Percentiles rank a stretch among this genome's conserved stretches.
These are phyloP conservation scores for Drosophila quinaria DNA, from an alignment of 2,888 invertebrate species.

Conservation along the genomic window DNA sequence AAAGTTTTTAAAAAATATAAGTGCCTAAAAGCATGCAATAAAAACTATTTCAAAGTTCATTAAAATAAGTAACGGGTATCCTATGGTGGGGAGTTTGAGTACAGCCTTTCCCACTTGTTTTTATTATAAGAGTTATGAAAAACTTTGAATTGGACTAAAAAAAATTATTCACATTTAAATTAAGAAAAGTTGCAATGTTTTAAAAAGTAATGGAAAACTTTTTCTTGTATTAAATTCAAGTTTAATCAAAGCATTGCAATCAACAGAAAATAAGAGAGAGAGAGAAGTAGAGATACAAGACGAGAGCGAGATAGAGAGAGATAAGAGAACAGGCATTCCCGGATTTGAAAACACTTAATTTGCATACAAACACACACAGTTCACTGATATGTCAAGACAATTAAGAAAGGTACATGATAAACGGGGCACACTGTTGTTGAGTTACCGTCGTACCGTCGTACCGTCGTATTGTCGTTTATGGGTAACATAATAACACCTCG, in stretches of 20 bases:
- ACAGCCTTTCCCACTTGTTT: no score
- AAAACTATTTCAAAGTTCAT: no score
- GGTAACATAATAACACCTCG: not conserved
- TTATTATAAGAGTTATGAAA: no score
- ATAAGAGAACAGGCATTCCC: conserved; percentile 19
- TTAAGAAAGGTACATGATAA: conserved; percentile 38
- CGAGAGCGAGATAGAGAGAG: not conserved
- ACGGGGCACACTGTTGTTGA: not conserved
- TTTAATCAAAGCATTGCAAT: not conserved
- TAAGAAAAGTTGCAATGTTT: no score
- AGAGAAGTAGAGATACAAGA: not conserved
- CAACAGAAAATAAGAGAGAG: not conserved
- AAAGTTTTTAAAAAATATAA: no score
- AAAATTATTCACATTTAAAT: no score
- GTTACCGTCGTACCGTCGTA: not conserved
- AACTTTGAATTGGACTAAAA: no score
- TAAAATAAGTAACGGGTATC: no score
- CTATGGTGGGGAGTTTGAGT: no score
- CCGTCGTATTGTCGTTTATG: not conserved
- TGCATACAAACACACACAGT: conserved; percentile 6
- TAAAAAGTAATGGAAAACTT: not conserved
- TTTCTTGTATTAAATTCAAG: not conserved
- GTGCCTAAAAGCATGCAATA: no score
- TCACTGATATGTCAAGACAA: conserved; percentile 26
- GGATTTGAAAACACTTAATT: conserved; percentile 11